phyloP scores from a whole-genome alignment of 2,797 vertebrate genomes.

The Siniperca obscura region DNA sequence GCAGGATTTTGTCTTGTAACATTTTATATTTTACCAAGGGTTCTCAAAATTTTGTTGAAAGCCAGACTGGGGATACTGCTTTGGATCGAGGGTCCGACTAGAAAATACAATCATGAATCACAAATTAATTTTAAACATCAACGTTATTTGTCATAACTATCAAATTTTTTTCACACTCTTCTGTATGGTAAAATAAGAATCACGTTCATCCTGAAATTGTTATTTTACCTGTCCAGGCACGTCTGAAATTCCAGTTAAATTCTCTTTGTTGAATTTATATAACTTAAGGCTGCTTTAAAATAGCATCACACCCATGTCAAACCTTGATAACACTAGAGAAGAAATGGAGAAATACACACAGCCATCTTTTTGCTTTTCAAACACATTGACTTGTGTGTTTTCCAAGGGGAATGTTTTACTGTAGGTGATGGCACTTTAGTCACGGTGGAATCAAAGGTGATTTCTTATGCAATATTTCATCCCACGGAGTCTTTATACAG shows the following conservation, averaged over 20 bases:
- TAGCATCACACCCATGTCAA: background rate
- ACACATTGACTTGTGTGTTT: background rate
- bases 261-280: background rate
- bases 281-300: background rate
- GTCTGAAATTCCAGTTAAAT: background rate
- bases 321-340: background rate
- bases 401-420: background rate
- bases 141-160: background rate
- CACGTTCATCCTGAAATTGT: background rate
- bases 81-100: background rate
- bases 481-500: background rate
- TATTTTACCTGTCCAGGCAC: background rate
- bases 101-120: background rate
- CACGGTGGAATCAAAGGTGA: background rate
- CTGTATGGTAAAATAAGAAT: background rate
- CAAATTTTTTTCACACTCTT: background rate
- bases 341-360: background rate
- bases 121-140: background rate
- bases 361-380: background rate
- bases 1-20: background rate
- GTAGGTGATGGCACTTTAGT: background rate
- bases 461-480: background rate
- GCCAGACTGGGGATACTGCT: background rate
- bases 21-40: no score
- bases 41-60: background rate